phyloP scores from a whole-genome alignment of 2,113 vertebrate species.

The Ondatra zibethicus region DNA sequence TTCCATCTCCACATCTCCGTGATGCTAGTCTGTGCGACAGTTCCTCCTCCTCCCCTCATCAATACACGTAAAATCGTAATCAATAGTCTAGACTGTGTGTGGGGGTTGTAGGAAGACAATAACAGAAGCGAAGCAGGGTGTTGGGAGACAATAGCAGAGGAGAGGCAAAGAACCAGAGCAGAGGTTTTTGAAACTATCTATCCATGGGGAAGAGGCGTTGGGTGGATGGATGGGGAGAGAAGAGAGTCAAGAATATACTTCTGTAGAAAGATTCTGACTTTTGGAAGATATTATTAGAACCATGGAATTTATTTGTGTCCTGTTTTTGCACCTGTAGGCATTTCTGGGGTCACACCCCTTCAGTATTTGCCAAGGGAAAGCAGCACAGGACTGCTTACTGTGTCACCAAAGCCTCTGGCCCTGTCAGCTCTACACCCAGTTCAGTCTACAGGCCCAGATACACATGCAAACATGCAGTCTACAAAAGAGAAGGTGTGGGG shows the following conservation, averaged over 20 bases:
- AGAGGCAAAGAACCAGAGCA: background rate
- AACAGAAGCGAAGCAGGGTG: background rate
- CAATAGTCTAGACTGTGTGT: background rate
- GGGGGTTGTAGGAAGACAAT: background rate
- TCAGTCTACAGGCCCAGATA: background rate
- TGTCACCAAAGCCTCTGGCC: background rate
- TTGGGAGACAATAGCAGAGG: background rate
- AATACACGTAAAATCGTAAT: background rate
- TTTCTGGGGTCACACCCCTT: background rate
- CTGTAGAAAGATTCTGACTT: constrained; percentile 18
- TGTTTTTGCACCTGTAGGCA: constrained; percentile 23
- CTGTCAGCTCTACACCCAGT: background rate
- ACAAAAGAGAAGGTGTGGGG: background rate
- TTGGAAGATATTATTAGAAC: background rate
- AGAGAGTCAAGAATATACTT: constrained; percentile 12
- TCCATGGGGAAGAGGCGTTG: background rate
- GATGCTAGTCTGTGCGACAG: background rate
- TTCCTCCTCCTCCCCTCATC: background rate
- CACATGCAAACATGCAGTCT: background rate
- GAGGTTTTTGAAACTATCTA: background rate
- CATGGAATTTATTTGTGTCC: background rate
- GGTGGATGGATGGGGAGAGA: background rate
- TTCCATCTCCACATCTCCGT: constrained; percentile 10
- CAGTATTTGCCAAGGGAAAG: constrained; percentile 24
- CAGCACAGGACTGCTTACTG: background rate